Base-by-base conservation (phyloP, 2,888 invertebrate genomes). In the Psococerastis gibbosa region DNA sequence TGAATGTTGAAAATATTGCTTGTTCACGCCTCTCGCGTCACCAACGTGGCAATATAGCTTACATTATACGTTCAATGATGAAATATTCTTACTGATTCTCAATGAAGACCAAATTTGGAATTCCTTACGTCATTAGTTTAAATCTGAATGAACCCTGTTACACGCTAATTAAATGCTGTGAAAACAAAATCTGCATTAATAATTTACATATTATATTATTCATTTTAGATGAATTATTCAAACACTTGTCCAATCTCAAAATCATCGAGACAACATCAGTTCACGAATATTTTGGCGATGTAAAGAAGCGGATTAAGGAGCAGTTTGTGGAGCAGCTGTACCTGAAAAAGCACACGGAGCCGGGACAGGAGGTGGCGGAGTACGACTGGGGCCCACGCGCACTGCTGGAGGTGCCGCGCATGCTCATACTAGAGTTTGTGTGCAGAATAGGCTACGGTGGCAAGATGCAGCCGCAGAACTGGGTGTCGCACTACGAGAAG, bases 101-200 rank as follows among this genome's bases (percentile, higher is more conserved):
- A 6, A 38, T 38, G 38, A 16, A 18, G 38, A 38, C 38, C 15
- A 38, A 38, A 5, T 9, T n/a, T 5, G n/a, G n/a, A 20, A 16
- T 20, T 38, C 38, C 38, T 38, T 38, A 18, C 20, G 4, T 18
- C 6, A 38, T 38, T 38, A 38, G 38, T 38, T 38, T 38, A 38
- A 38, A 22, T 38, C 38, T 38, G 38, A 34, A 17, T 15, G 9
- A 15, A 13, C 13, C 18, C n/a, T n/a, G n/a, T n/a, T n/a, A n/a
- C n/a, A n/a, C n/a, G n/a, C n/a, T n/a, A n/a, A n/a, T n/a, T n/a
- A n/a, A n/a, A n/a, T n/a, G n/a, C n/a, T n/a, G n/a, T n/a, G n/a
- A n/a, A n/a, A n/a, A n/a, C n/a, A n/a, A n/a, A n/a, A n/a, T n/a
- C n/a, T n/a, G n/a, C n/a, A n/a, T n/a, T n/a, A n/a, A n/a, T n/a